phyloP scores from a whole-genome alignment of 2,888 invertebrate species.

The Cephus pygmeus region DNA sequence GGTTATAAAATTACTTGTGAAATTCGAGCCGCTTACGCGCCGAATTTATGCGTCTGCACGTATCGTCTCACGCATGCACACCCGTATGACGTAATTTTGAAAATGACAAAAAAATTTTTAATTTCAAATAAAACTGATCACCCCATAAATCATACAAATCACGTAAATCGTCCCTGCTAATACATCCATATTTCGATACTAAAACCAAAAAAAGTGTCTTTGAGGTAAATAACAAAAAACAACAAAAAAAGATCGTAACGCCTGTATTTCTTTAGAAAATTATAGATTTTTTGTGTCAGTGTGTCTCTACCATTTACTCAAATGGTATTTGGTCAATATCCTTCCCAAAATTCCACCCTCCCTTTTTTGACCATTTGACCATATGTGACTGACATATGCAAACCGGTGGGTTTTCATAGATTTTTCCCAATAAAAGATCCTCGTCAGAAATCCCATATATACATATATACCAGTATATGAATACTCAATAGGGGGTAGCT shows the following conservation, averaged over 20 bases:
- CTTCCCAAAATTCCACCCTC: constrained; percentile 47
- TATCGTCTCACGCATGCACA: too few relatives aligned
- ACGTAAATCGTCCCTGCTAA: too few relatives aligned
- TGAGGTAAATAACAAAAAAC: constrained; percentile 12
- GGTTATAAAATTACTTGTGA: constrained; percentile 62
- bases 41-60: constrained; percentile 42
- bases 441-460: too few relatives aligned
- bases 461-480: too few relatives aligned
- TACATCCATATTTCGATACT: too few relatives aligned
- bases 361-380: constrained; percentile 63
- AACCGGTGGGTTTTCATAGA: constrained; percentile 44
- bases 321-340: constrained; percentile 51
- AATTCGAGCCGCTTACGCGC: constrained; percentile 47
- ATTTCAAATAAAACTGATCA: constrained; percentile 11
- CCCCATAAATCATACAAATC: too few relatives aligned
- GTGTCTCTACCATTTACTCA: too few relatives aligned
- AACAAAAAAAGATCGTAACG: too few relatives aligned
- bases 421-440: constrained; percentile 39
- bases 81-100: neutral
- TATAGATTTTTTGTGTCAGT: constrained; percentile 25
- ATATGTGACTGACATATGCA: constrained; percentile 62
- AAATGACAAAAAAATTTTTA: neutral
- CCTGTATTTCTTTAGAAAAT: constrained; percentile 19
- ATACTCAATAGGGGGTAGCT: constrained; percentile 18
- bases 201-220: constrained; percentile 25